Evolutionary conservation across 2,888 invertebrate genomes (phyloP).

Genomic region (Temnothorax ravouxi): DNA sequence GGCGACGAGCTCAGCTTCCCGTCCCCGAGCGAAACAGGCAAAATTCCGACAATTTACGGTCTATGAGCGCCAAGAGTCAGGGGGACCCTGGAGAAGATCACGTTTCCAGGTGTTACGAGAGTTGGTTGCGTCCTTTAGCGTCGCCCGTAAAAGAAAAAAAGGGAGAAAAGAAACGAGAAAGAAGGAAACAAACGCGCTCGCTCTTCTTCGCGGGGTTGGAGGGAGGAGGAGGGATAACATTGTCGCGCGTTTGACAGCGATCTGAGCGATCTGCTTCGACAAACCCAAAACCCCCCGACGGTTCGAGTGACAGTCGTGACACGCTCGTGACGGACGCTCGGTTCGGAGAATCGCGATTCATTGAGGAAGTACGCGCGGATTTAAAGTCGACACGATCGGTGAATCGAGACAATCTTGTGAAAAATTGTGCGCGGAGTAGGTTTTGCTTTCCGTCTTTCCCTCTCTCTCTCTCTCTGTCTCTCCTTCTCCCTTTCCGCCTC

Average conservation of each 20-base stretch:
- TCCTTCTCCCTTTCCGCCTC: neutral
- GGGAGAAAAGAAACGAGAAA: neutral
- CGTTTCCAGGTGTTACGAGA: constrained; percentile 82
- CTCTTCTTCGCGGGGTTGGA: neutral
- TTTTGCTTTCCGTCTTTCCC: neutral
- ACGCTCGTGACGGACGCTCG: too few relatives aligned
- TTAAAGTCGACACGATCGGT: neutral
- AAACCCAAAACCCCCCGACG: too few relatives aligned
- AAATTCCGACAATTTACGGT: constrained; percentile 82
- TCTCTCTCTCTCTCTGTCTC: neutral
- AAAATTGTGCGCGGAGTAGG: neutral
- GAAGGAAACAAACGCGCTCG: too few relatives aligned
- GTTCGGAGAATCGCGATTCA: too few relatives aligned
- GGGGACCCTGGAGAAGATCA: constrained; percentile 86
- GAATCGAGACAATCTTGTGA: neutral
- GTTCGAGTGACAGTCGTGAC: too few relatives aligned
- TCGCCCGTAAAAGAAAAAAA: neutral
- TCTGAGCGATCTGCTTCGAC: too few relatives aligned
- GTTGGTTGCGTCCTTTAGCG: constrained; percentile 32
- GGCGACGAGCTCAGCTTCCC: constrained; percentile 54
- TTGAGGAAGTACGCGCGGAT: neutral
- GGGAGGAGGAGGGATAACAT: neutral
- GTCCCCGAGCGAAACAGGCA: constrained; percentile 65
- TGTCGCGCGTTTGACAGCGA: neutral
- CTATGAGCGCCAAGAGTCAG: constrained; percentile 86